phyloP scores from a whole-genome alignment of 2,797 vertebrate genomes.

The Rhinogobio ventralis region DNA sequence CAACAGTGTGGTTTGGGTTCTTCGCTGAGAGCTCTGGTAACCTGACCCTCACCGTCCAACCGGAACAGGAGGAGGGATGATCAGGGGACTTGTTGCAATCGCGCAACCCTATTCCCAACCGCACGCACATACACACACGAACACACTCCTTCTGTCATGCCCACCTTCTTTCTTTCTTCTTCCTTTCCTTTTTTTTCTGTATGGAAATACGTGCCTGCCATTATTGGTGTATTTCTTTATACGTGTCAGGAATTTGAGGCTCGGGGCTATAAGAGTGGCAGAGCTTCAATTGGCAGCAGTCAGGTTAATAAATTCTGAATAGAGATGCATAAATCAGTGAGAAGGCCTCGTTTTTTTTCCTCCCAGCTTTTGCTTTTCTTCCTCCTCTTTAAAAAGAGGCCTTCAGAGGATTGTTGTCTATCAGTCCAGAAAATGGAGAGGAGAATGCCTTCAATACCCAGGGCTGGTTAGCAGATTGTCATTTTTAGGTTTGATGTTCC shows the following conservation, averaged over 20 bases:
- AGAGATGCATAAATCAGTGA: constrained; percentile 81
- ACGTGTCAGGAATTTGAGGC: constrained; percentile 78
- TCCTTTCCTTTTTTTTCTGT: constrained; percentile 68
- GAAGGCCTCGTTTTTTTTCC: constrained; percentile 63
- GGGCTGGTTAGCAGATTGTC: constrained; percentile 87
- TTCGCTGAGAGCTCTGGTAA: constrained; percentile 45
- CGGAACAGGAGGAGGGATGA: constrained; percentile 50
- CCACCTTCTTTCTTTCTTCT: constrained; percentile 60
- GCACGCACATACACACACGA: constrained; percentile 29
- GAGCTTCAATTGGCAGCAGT: constrained; percentile 76
- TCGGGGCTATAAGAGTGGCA: constrained; percentile 68
- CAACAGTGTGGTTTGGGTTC: constrained; percentile 47
- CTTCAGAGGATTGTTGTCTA: constrained; percentile 85
- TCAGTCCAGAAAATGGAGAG: constrained; percentile 81
- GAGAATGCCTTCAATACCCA: constrained; percentile 79
- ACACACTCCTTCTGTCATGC: constrained; percentile 55
- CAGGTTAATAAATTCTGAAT: constrained; percentile 84
- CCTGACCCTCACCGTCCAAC: constrained; percentile 46
- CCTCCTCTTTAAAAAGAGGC: constrained; percentile 65
- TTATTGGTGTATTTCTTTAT: constrained; percentile 75
- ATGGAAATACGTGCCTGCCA: constrained; percentile 70
- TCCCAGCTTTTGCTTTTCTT: constrained; percentile 60
- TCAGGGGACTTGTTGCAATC: constrained; percentile 53
- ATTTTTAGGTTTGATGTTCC: constrained; percentile 90
- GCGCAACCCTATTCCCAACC: constrained; percentile 37